A percentile compares a stretch with the other conserved stretches of the same genome.
Evolutionary conservation across 2,888 invertebrate genomes (phyloP).

Genomic region (Elegia similella): DNA sequence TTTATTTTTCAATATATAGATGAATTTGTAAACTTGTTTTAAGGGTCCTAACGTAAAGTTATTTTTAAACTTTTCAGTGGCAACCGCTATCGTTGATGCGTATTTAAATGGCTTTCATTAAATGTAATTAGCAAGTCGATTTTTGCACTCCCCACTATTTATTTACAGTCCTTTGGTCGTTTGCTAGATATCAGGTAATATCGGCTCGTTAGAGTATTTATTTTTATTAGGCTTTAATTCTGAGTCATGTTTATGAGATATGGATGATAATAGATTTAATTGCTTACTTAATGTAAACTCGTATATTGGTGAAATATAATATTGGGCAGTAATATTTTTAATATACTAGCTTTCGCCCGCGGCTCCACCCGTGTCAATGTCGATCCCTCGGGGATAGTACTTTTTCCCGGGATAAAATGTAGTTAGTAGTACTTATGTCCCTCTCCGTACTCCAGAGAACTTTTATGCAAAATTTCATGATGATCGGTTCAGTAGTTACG

Average conservation of each 20-base stretch:
- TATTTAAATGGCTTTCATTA: constrained; percentile 25
- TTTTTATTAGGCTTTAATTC: background rate
- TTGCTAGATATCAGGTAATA: constrained; percentile 3
- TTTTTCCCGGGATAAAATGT: too few species aligned
- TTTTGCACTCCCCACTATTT: constrained; percentile 24
- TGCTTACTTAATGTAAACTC: background rate
- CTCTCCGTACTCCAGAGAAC: too few species aligned
- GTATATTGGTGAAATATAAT: background rate
- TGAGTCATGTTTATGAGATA: constrained; percentile 2
- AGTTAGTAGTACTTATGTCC: too few species aligned
- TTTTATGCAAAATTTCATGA: too few species aligned
- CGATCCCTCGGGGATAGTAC: too few species aligned
- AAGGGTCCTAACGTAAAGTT: constrained; percentile 2
- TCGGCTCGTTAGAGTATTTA: constrained; percentile 7
- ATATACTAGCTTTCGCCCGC: too few species aligned
- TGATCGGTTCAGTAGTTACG: too few species aligned
- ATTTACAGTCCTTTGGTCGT: constrained; percentile 16
- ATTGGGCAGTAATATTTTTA: too few species aligned
- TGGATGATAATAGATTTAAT: background rate
- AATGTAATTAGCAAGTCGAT: constrained; percentile 26
- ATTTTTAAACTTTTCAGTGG: constrained; percentile 25
- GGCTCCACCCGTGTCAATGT: too few species aligned
- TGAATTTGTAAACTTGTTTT: background rate
- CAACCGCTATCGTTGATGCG: constrained; percentile 23
- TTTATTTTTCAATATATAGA: background rate